These are phyloP conservation scores for Drosophila simulans DNA, from an alignment of 1,140 invertebrate species.

Conservation along the genomic window DNA sequence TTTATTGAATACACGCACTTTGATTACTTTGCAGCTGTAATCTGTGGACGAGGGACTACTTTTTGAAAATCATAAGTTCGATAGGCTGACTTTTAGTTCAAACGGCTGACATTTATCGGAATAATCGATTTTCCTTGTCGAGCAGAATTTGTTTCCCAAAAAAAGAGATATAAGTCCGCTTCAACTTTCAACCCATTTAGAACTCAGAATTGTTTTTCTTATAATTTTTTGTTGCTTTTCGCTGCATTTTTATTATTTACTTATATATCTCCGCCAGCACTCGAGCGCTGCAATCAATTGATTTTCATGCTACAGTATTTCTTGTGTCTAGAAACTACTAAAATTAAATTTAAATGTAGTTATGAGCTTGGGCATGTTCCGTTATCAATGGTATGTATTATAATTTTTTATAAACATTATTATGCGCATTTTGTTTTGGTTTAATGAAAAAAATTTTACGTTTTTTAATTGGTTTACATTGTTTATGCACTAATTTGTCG, in stretches of 20 bases:
- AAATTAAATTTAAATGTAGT: conserved; percentile 83
- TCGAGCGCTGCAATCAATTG: conserved; percentile 67
- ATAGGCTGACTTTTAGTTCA: no score
- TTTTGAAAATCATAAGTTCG: neutral
- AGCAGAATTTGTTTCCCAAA: no score
- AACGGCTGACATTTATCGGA: no score
- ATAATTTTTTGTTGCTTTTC: conserved; percentile 60
- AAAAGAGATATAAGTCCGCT: no score
- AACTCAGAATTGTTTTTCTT: conserved; percentile 10
- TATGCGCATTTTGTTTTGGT: conserved; percentile 55
- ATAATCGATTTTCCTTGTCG: no score
- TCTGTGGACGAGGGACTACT: no score
- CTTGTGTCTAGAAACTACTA: conserved; percentile 81
- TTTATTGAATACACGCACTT: no score
- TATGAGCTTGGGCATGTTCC: conserved; percentile 58
- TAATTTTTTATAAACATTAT: conserved; percentile 68
- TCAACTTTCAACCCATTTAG: neutral
- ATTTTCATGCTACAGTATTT: conserved; percentile 82
- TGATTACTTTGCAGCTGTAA: no score
- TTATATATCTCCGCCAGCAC: conserved; percentile 62
- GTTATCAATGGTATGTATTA: conserved; percentile 60
- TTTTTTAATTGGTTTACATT: conserved; percentile 33
- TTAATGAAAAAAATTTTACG: conserved; percentile 69
- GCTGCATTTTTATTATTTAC: conserved; percentile 72
- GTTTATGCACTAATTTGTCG: conserved; percentile 73